Evolutionary conservation across 2,113 vertebrate species (phyloP).

Genomic region (Lota lota): DNA sequence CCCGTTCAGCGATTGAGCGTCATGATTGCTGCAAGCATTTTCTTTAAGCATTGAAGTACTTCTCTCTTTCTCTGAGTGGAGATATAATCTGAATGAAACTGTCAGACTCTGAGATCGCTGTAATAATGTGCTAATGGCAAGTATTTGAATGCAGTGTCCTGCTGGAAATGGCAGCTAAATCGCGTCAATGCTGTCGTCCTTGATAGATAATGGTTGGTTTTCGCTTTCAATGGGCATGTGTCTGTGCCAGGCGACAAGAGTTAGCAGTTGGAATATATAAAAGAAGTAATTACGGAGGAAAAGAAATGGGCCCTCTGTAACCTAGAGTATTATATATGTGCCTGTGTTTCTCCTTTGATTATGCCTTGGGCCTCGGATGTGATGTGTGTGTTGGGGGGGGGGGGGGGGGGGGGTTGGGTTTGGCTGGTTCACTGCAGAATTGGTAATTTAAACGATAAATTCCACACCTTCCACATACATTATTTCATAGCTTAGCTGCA

Average conservation of each 20-base stretch:
- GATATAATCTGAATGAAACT: conserved; percentile 6
- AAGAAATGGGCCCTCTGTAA: conserved; percentile 40
- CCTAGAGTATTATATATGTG: conserved; percentile 35
- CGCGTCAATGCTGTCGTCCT: conserved; percentile 34
- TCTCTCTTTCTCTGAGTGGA: conserved; percentile 8
- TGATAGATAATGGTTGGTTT: conserved; percentile 49
- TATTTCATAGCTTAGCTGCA: conserved; percentile 35
- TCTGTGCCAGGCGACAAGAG: conserved; percentile 34
- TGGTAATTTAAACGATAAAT: conserved; percentile 51
- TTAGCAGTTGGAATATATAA: conserved; percentile 56
- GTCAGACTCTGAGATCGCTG: conserved; percentile 19
- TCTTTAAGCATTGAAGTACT: conserved; percentile 9
- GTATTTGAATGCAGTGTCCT: conserved; percentile 50
- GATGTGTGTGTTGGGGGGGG: not conserved
- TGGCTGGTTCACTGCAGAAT: conserved; percentile 32
- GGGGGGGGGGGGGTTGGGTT: not conserved
- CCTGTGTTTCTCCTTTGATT: conserved; percentile 32
- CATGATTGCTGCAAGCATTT: too few species aligned
- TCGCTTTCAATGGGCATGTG: conserved; percentile 33
- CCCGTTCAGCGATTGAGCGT: too few species aligned
- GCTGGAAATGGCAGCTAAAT: conserved; percentile 47
- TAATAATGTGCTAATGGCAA: conserved; percentile 35
- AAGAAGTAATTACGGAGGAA: conserved; percentile 61
- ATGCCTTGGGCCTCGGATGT: conserved; percentile 31
- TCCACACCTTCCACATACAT: conserved; percentile 47